Evolutionary conservation across 2,888 invertebrate species (phyloP), one percentile per base, ranked within the genome.

Genomic region (Spilosoma lubricipeda): DNA sequence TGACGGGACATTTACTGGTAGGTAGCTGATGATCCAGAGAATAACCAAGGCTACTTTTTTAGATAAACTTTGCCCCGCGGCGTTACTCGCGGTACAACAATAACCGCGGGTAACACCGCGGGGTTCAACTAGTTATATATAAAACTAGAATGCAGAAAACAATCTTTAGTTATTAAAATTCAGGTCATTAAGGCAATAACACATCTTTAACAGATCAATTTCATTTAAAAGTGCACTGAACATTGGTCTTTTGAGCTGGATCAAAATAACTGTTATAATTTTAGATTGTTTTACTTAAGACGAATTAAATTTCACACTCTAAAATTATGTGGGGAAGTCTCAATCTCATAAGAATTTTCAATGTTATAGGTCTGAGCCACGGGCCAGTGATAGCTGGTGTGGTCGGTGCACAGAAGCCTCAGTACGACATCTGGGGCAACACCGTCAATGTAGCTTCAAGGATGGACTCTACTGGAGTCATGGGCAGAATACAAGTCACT

Each of bases 381-480:
- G 99, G 99, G 0, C 98, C 98, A 0, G 99, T 99, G 39, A 99
- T 99, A 90, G 99, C 99, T 0, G 99, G 99, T 0, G 99, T 99
- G 30, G 99, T 99, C 39, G 99, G 99, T 0, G 99, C 99, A 0
- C 99, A 99, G 91, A 99, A 99, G 90, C 99, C 99, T 0, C 99
- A 99, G 93, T 99, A 99, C 93, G 99, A 99, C 90, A 99, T 99
- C 85, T 99, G 99, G 99, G 99, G 99, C 23, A 99, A 99, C 93
- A 99, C 99, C 0, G 99, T 99, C 27, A 99, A 99, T 91, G 99
- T 99, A 20, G 99, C 99, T 1, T 99, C 99, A 9, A 95, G 99
- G 70, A 99, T 99, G 99, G 99, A 99, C 93, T 99, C 99, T 79
- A 99, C 98, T 78, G 99, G 99, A 0, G 96, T 98, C 79, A 97